Evolutionary conservation across 1,140 invertebrate species (phyloP).

Genomic region (Trachelipus rathkii): DNA sequence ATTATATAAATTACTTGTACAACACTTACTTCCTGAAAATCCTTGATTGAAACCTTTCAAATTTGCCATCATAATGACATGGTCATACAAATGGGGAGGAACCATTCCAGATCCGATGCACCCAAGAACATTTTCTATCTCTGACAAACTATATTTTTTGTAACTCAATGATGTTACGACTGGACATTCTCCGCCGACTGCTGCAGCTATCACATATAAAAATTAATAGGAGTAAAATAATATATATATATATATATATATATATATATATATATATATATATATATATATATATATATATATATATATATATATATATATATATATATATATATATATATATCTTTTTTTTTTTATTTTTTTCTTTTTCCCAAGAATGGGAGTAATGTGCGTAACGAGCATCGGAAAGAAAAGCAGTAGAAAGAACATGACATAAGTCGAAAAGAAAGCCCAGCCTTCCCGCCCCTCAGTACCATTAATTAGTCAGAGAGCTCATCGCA

Average conservation of each 20-base stretch:
- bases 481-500: too few relatives aligned
- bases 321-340: slow-evolving; percentile 21
- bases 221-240: neutral
- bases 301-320: slow-evolving; percentile 21
- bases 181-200: neutral
- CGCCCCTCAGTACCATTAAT: too few relatives aligned
- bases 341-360: too few relatives aligned
- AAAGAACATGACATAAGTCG: too few relatives aligned
- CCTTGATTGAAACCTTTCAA: neutral
- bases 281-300: slow-evolving; percentile 22
- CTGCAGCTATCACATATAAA: neutral
- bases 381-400: too few relatives aligned
- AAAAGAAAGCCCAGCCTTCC: too few relatives aligned
- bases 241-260: too few relatives aligned
- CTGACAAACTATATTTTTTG: neutral
- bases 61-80: neutral
- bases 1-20: neutral
- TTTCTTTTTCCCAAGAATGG: too few relatives aligned
- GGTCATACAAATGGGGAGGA: neutral
- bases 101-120: neutral
- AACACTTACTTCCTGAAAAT: neutral
- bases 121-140: neutral
- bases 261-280: neutral
- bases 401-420: too few relatives aligned
- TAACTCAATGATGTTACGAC: neutral